Percentiles rank a stretch among this genome's conserved stretches.
phyloP scores from a whole-genome alignment of 92 coral and sea anemone species.

The Siderastrea siderea region DNA sequence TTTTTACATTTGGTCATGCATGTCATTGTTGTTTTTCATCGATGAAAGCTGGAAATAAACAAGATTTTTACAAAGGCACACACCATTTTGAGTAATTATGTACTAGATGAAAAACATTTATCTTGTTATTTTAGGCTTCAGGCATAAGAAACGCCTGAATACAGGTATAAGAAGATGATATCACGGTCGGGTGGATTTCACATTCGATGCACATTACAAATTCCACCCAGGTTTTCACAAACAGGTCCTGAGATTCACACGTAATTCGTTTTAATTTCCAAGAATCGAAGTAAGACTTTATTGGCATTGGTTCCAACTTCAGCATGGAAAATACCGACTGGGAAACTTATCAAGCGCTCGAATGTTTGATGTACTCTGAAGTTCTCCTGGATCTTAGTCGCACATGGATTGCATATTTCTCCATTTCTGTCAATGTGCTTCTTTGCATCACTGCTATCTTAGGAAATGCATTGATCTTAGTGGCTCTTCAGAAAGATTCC shows the following conservation, averaged over 20 bases:
- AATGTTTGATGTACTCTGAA: neutral
- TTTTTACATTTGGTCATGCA: too few species aligned
- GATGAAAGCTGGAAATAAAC: too few species aligned
- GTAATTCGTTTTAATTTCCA: too few species aligned
- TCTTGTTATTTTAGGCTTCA: neutral
- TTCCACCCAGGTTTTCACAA: neutral
- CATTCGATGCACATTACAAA: too few species aligned
- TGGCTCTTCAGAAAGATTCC: constrained; percentile 9
- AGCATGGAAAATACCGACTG: constrained; percentile 2
- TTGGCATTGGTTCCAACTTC: too few species aligned
- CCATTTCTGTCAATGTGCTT: neutral
- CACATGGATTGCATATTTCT: neutral
- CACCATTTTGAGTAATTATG: too few species aligned
- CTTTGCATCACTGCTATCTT: neutral
- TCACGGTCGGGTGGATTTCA: neutral
- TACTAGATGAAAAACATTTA: neutral
- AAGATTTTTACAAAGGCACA: too few species aligned
- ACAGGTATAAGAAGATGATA: neutral
- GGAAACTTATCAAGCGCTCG: neutral
- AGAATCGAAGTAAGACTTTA: too few species aligned
- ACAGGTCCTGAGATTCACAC: too few species aligned
- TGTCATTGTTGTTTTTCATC: too few species aligned
- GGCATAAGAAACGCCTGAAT: neutral
- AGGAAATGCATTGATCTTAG: constrained; percentile 17
- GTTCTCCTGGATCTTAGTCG: neutral